Conservation (phyloP, 2,113 vertebrate species). For the Pseudopipra pipra region DNA sequence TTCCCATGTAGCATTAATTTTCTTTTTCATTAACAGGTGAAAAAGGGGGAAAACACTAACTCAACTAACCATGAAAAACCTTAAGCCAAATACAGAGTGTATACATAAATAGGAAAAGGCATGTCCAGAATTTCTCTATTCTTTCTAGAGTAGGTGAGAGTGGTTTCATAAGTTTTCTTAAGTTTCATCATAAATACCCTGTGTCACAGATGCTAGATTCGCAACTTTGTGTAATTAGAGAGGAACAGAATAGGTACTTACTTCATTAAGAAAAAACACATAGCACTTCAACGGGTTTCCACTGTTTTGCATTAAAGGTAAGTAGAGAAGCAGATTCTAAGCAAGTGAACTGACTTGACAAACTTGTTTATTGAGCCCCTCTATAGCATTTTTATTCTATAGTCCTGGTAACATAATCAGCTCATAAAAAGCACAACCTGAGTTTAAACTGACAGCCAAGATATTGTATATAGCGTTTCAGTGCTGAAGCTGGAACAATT, state of each 20-base stretch:
- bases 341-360: slow-evolving; percentile 23
- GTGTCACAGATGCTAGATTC: background rate
- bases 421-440: slow-evolving; percentile 51
- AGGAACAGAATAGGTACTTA: slow-evolving; percentile 17
- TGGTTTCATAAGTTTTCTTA: background rate
- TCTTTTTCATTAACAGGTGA: slow-evolving; percentile 43
- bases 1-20: slow-evolving; percentile 40
- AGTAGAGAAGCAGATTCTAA: slow-evolving; percentile 43
- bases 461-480: slow-evolving; percentile 84
- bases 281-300: background rate
- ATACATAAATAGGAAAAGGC: background rate
- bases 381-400: slow-evolving; percentile 65
- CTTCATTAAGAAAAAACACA: slow-evolving; percentile 20
- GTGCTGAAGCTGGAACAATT: slow-evolving; percentile 91
- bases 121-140: background rate
- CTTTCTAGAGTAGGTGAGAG: background rate
- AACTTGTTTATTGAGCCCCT: slow-evolving; percentile 44
- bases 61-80: slow-evolving; percentile 25
- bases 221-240: slow-evolving; percentile 8
- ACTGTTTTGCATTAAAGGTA: slow-evolving; percentile 59
- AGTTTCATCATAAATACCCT: background rate
- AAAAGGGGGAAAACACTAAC: slow-evolving; percentile 41
- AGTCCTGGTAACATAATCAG: slow-evolving; percentile 61
- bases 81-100: slow-evolving; percentile 2
- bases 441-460: slow-evolving; percentile 65